Conservation (phyloP, 2,888 invertebrate species). For the Chydorus sphaericus region DNA sequence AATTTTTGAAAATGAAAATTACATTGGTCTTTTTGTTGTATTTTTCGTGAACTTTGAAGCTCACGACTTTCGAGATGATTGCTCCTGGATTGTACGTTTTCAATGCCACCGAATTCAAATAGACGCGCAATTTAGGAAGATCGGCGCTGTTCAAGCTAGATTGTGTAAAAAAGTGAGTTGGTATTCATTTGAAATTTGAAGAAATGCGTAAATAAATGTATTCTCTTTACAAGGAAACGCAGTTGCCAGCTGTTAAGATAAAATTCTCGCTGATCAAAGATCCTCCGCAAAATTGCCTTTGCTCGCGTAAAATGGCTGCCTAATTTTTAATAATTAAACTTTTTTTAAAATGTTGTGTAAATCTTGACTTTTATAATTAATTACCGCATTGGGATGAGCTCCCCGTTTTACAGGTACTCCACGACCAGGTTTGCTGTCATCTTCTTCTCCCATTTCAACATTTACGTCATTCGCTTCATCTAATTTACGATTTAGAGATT, state of each 20-base stretch:
- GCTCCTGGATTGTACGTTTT: constrained; percentile 1
- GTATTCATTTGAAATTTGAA: too few relatives aligned
- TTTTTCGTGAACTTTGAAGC: background rate
- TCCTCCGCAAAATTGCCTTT: background rate
- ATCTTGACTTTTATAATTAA: background rate
- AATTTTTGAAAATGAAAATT: background rate
- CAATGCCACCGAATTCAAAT: background rate
- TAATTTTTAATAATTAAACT: background rate
- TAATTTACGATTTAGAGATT: too few relatives aligned
- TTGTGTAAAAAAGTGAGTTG: background rate
- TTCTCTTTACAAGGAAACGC: background rate
- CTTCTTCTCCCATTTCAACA: too few relatives aligned
- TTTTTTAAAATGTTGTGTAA: background rate
- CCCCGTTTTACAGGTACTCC: background rate
- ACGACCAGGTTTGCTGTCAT: background rate
- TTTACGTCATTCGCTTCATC: too few relatives aligned
- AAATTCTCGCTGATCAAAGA: background rate
- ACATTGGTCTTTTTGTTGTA: background rate
- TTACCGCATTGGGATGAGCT: background rate
- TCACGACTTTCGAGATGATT: background rate
- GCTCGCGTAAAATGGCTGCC: background rate
- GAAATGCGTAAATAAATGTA: too few relatives aligned
- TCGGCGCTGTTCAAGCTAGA: background rate
- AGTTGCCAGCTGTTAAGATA: background rate
- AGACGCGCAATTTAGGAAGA: background rate